Evolutionary conservation across 2,797 vertebrate species (phyloP).

Genomic region (Hirundo rustica): DNA sequence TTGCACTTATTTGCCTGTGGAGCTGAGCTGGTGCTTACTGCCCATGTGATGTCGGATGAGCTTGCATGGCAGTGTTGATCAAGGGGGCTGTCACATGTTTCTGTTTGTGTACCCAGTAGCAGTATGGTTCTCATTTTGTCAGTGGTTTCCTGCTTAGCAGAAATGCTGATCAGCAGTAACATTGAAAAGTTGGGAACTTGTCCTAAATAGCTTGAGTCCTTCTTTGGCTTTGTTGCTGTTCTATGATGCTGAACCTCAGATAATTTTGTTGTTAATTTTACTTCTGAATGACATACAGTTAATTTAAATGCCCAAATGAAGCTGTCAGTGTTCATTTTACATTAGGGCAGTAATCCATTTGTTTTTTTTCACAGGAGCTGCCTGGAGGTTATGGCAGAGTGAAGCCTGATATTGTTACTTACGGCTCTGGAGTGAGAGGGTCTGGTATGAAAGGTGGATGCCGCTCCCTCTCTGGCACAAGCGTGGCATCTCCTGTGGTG

Average conservation of each 20-base stretch:
- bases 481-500: slow-evolving; percentile 96
- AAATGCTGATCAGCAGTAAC: background rate
- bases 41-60: background rate
- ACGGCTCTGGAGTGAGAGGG: slow-evolving; percentile 95
- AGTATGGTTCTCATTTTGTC: background rate
- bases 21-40: background rate
- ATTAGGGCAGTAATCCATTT: background rate
- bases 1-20: background rate
- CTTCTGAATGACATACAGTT: background rate
- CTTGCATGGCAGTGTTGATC: background rate
- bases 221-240: background rate
- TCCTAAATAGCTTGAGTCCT: background rate
- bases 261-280: background rate
- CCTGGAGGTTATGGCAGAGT: slow-evolving; percentile 95
- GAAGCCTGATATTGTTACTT: slow-evolving; percentile 97
- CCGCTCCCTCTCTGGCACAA: slow-evolving; percentile 95
- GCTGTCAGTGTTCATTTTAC: background rate
- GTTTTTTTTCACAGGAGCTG: slow-evolving; percentile 81
- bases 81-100: background rate
- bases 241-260: background rate
- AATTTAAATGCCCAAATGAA: background rate
- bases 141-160: background rate
- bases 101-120: background rate
- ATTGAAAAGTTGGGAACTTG: background rate
- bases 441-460: slow-evolving; percentile 98